These are phyloP conservation scores for Oncorhynchus mykiss DNA, from an alignment of 2,113 vertebrate genomes.

Conservation along the genomic window DNA sequence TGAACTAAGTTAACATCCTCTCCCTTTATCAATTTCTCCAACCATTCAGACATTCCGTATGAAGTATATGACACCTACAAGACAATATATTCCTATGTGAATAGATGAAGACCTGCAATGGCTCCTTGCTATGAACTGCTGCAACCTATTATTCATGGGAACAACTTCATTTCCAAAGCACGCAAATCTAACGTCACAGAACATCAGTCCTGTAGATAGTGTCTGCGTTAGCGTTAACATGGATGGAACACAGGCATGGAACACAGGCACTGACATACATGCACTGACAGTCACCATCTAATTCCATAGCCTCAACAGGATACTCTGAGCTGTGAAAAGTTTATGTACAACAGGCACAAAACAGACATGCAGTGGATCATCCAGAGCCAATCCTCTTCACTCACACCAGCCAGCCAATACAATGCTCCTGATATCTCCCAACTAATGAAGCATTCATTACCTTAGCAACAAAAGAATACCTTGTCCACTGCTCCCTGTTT, in stretches of 20 bases:
- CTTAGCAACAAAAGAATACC: constrained; percentile 64
- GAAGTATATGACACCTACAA: constrained; percentile 48
- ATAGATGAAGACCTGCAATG: constrained; percentile 4
- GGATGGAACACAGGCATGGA: constrained; percentile 6
- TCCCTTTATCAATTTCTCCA: too few relatives aligned
- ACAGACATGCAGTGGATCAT: constrained; percentile 9
- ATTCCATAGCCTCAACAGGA: not conserved
- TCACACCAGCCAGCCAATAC: constrained; percentile 11
- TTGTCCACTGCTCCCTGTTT: constrained; percentile 61
- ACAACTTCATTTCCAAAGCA: constrained; percentile 33
- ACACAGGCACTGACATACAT: not conserved
- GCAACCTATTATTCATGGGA: constrained; percentile 37
- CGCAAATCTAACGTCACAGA: constrained; percentile 34
- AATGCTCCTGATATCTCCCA: constrained; percentile 56
- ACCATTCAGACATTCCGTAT: constrained; percentile 12
- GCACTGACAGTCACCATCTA: not conserved
- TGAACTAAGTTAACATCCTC: too few relatives aligned
- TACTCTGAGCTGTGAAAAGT: constrained; percentile 32
- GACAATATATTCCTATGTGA: constrained; percentile 21
- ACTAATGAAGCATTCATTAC: constrained; percentile 64
- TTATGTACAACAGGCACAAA: constrained; percentile 36
- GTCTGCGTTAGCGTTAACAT: constrained; percentile 23
- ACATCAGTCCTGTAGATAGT: not conserved
- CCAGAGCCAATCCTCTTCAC: not conserved
- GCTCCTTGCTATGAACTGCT: constrained; percentile 28